phyloP scores from a whole-genome alignment of 2,113 vertebrate species.

The rat (Rattus norvegicus) region DNA sequence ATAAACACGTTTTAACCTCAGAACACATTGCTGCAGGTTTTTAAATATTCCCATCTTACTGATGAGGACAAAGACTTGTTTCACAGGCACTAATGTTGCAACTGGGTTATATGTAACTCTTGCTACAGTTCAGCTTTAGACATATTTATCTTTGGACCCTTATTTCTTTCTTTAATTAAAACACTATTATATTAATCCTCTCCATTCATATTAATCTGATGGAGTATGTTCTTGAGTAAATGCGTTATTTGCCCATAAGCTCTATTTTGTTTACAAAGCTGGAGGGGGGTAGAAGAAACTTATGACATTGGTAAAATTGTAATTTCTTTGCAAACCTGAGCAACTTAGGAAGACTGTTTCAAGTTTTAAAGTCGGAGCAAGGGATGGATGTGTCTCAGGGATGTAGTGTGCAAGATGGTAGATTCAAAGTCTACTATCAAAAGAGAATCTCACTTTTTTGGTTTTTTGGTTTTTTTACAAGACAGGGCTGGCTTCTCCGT shows the following conservation, averaged over 20 bases:
- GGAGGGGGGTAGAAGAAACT: background rate
- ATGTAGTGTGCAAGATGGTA: background rate
- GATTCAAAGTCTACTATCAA: background rate
- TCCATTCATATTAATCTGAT: background rate
- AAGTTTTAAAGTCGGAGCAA: background rate
- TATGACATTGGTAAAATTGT: background rate
- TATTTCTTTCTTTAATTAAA: conserved; percentile 3
- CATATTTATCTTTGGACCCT: background rate
- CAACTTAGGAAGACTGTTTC: background rate
- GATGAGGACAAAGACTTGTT: conserved; percentile 9
- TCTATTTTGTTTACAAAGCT: conserved; percentile 15
- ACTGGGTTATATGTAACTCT: background rate
- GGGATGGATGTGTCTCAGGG: background rate
- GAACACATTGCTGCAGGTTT: background rate
- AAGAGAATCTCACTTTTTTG: background rate
- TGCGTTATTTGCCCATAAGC: background rate
- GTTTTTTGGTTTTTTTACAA: background rate
- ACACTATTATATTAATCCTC: conserved; percentile 18
- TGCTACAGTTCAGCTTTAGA: background rate
- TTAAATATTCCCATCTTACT: background rate
- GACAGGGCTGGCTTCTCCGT: background rate
- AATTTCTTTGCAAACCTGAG: background rate
- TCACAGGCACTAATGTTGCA: background rate
- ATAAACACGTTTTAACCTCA: conserved; percentile 34
- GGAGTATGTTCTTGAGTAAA: background rate